Evolutionary conservation across 2,888 invertebrate genomes (phyloP), one percentile per base, ranked within the genome.

Genomic region (Meandrusa payeni): DNA sequence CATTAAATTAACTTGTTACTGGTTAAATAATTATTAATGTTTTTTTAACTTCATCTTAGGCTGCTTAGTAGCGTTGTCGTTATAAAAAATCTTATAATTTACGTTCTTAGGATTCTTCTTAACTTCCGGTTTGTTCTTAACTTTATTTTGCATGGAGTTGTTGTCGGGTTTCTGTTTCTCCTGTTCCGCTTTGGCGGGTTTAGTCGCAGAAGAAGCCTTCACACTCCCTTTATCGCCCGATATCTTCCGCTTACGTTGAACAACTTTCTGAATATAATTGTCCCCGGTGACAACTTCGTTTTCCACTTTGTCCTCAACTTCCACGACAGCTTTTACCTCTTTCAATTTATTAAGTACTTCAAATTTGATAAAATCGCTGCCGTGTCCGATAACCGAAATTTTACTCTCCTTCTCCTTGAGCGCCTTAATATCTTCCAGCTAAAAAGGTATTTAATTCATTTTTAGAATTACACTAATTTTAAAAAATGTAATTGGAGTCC

Each of bases 391-490:
- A 1, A 75, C 81, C 1, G 64, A 57, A 38, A 80, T 67, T 59
- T 74, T 79, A 1, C 76, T 79, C 56, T 79, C 74, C 41, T 74
- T 77, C 6, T 76, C 69, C 54, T 71, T 76, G 46, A 59, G 71
- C 36, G 70, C 72, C 43, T 67, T 72, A 6, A 80, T 57, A 56
- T 82, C 79, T 44, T 76, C 68, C 44, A 65, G 58, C 80, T 83
- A 66, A 52, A 54, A 60, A 56, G 50, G 13, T 36, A 41, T 24
- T 11, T 28, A 34, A 19, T 24, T 15, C 4, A 15, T 15, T 15
- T 4, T 15, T 15, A 15, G 2, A 15, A 15, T 15, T 15, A 23
- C 19, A n/a, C n/a, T n/a, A n/a, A 47, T 31, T 4, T 9, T 15
- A 9, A 12, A 10, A 20, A 5, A 31, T 7, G 15, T 10, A 19